phyloP scores from a whole-genome alignment of 2,797 vertebrate species.

The Mastacembelus armatus region DNA sequence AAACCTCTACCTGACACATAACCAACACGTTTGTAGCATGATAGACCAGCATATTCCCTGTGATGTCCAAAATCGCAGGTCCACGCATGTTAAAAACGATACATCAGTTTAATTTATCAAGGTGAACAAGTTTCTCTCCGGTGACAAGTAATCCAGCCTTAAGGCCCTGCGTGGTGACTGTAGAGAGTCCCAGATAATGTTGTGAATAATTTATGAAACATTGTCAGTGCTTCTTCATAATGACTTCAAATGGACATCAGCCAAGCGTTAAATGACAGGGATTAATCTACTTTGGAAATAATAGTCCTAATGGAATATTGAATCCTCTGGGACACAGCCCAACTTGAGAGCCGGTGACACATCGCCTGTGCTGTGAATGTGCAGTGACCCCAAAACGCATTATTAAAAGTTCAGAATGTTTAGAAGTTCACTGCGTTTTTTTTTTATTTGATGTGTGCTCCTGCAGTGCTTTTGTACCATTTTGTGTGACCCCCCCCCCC shows the following conservation, averaged over 20 bases:
- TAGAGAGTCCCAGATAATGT: slow-evolving; percentile 68
- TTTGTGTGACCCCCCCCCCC: slow-evolving; percentile 31
- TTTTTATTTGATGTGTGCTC: slow-evolving; percentile 36
- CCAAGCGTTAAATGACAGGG: slow-evolving; percentile 84
- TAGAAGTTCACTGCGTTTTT: slow-evolving; percentile 64
- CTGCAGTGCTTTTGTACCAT: slow-evolving; percentile 12
- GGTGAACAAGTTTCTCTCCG: slow-evolving; percentile 50
- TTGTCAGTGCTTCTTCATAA: slow-evolving; percentile 79
- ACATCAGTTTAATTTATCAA: slow-evolving; percentile 44
- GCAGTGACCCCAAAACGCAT: slow-evolving; percentile 69
- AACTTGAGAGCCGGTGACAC: slow-evolving; percentile 64
- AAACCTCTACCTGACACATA: not conserved
- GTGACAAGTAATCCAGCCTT: slow-evolving; percentile 55
- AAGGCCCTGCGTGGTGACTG: slow-evolving; percentile 53
- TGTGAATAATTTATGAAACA: slow-evolving; percentile 80
- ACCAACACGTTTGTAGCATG: not conserved
- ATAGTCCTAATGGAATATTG: slow-evolving; percentile 80
- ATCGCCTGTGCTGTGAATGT: slow-evolving; percentile 42
- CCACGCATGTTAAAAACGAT: slow-evolving; percentile 45
- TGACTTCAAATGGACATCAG: slow-evolving; percentile 83
- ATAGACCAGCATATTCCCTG: not conserved
- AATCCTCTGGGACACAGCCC: slow-evolving; percentile 70
- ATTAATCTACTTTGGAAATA: slow-evolving; percentile 83
- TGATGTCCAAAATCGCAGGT: not conserved
- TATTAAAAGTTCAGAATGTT: slow-evolving; percentile 72